Evolutionary conservation across 92 coral and sea anemone species (phyloP).

Genomic region (Diadumene lineata): DNA sequence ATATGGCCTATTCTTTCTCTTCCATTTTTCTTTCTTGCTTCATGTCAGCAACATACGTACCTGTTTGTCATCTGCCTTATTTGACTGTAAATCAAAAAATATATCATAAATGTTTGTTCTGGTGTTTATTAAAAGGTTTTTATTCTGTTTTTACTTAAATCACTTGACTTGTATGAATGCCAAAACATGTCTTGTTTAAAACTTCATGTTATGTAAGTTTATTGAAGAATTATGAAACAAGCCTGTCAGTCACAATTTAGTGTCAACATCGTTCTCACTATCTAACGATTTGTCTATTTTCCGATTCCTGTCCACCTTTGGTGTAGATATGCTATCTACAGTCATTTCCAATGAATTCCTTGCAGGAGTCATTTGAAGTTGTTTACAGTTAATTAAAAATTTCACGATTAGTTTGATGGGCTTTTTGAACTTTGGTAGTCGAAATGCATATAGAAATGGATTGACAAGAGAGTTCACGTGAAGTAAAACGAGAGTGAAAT

Average conservation of each 20-base stretch:
- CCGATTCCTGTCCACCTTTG: not conserved
- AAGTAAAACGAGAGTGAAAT: not conserved
- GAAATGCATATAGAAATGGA: constrained; percentile 17
- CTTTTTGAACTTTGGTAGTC: constrained; percentile 11
- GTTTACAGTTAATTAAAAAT: not conserved
- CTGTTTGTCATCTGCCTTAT: no score
- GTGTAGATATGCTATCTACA: not conserved
- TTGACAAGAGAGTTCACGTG: constrained; percentile 2
- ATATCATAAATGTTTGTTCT: no score
- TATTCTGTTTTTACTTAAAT: no score
- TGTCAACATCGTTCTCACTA: not conserved
- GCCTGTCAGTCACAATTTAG: not conserved
- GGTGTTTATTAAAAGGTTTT: no score
- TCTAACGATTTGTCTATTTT: not conserved
- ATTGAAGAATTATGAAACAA: no score
- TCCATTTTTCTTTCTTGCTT: no score
- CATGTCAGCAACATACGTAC: no score
- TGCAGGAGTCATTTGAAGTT: not conserved
- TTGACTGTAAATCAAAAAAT: no score
- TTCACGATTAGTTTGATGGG: not conserved
- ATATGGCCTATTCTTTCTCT: no score
- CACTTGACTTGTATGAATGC: no score
- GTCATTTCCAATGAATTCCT: not conserved
- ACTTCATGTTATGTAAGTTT: no score
- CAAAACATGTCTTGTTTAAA: no score